Evolutionary conservation across 2,888 invertebrate genomes (phyloP), one percentile per base, ranked within the genome.

Genomic region (Coenonympha arcania): DNA sequence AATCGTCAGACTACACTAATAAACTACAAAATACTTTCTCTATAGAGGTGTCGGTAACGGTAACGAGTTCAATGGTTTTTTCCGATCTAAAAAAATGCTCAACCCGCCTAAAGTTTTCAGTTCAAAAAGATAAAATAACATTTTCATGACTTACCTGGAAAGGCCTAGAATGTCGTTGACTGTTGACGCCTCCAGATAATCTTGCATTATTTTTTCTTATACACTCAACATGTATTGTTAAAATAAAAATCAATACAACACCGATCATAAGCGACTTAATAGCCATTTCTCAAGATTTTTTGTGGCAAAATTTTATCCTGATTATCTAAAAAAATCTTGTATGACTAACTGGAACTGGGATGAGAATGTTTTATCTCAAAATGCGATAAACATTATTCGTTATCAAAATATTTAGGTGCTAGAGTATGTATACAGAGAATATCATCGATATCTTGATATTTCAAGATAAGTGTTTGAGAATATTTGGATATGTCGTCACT

Each of bases 161-260:
- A 1, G 85, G 84, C 45, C 85, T 71, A 0, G 74, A 69, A 45
- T 79, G 70, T 8, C 66, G 65, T 50, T 76, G 73, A 8, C 69
- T 65, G 2, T 63, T 68, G 0, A 62, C 71, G 0, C 82, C 85
- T 0, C 71, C 76, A 0, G 58, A 58, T 43, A 85, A 75, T 50
- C 82, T 73, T 0, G 66, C 54, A 34, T 61, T 59, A 3, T 19
- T 46, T 13, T 54, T 59, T 8, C 36, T 33, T 54, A 28, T 24
- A 48, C 52, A 50, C 19, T 43, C n/a, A 9, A 68, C 51, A 1
- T 70, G 59, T 1, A 75, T 60, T 6, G 74, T 33, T 20, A 68
- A 56, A 8, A 74, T 30, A 52, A 66, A 66, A 37, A 73, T 16
- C 1, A 39, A 15, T 15, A 39, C 1, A 2, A 70, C 8, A 50